Evolutionary conservation across 2,113 vertebrate species (phyloP), one percentile per base, ranked within the genome.

Genomic region (Salvelinus sp.): DNA sequence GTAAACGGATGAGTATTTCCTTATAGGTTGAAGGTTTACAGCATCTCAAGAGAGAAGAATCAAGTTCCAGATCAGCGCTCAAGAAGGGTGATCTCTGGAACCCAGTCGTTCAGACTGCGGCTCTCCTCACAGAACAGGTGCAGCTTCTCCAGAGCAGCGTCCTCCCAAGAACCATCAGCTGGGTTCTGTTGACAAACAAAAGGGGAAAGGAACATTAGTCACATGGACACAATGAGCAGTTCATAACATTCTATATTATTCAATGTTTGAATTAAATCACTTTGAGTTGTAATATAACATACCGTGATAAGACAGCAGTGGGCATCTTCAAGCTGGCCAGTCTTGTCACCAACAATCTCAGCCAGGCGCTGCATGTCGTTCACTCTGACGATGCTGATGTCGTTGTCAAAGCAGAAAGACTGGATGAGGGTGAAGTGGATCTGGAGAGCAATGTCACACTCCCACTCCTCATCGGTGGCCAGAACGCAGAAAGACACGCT

Each of bases 361-460:
- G 84, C 84, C 79, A 94, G 90, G 27, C 89, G 89, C 83, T 92
- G 88, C 76, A 83, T 60, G 90, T 93, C 91, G 78, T 90, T 88
- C 33, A 95, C 93, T 73, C 92, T 76, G 68, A 94, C 92, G 81
- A 95, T 92, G 87, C 92, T 93, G 86, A 95, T 95, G 88, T 92
- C 91, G 80, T 95, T 94, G 81, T 95, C 93, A 64, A 93, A 94
- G 86, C 94, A 95, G 90, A 94, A 95, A 38, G 94, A 93, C 88
- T 94, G 94, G 82, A 95, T 94, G 74, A 94, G 91, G 66, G 94
- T 95, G 88, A 94, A 94, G 88, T 94, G 93, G 80, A 94, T 94
- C 88, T 94, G 93, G 66, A 92, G 89, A 66, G 91, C 92, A 68
- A 93, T 72, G 79, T 93, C 92, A 12, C 90, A 92, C 79, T 90